Base-by-base conservation (phyloP, 2,888 invertebrate genomes). In the Drosophila monieri region DNA sequence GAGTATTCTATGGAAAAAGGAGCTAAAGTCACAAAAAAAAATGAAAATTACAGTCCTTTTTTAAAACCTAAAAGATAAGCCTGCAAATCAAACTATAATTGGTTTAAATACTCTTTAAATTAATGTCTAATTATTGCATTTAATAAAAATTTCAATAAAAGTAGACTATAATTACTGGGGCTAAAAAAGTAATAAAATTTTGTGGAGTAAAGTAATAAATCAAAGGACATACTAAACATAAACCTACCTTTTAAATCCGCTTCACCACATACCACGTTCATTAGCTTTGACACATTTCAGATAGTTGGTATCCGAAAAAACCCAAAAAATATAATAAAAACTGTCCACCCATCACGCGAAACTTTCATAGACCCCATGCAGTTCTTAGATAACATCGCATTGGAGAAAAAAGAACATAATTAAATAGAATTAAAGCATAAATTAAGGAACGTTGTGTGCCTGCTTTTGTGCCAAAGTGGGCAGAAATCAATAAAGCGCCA, bases 351-450 rank as follows among this genome's bases (percentile, higher is more conserved):
- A 15, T 6, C 69, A 72, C 73, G 70, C 65, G 52, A 65, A 35
- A 32, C 64, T 12, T 53, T 18, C 37, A 35, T 8, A 39, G 62
- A 39, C 43, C 61, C 27, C 54, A 35, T 35, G 48, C 27, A 15
- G 52, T 32, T 30, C 0, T 49, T 53, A 25, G 47, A 25, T 30
- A 37, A 12, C 10, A 54, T 62, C 37, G n/a, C 10, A 54, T 27
- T 18, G 15, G 27, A 18, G 41, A 44, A 18, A 71, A 58, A 39
- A 71, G 30, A 47, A 49, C 44, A 71, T 56, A 71, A 73, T 73
- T 73, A 72, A 74, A 77, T 74, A 56, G 78, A 80, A 84, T 77
- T 78, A 80, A 87, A 87, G 81, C 80, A 73, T 85, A 78, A 78
- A 84, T 78, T 84, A 53, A 46, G 54, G 23, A 46, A 62, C 48